phyloP scores from a whole-genome alignment of 2,797 vertebrate species.

The Toxotes lorentzi region DNA sequence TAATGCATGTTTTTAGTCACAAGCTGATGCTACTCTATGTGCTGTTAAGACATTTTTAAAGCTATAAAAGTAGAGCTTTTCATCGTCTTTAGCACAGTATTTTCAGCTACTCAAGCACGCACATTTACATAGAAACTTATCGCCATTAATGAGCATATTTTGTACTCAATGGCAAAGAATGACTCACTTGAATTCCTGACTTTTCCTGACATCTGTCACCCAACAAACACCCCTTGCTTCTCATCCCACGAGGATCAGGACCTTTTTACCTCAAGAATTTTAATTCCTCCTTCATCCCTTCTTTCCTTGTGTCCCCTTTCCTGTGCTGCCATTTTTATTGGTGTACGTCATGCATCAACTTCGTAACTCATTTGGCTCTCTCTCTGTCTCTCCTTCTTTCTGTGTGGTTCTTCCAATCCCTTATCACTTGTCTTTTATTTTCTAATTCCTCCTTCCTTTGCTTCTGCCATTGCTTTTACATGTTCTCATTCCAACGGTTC shows the following conservation, averaged over 20 bases:
- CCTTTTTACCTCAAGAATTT: constrained; percentile 76
- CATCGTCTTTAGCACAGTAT: constrained; percentile 12
- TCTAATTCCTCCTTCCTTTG: constrained; percentile 32
- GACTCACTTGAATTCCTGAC: constrained; percentile 61
- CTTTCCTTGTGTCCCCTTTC: constrained; percentile 72
- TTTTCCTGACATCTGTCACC: constrained; percentile 53
- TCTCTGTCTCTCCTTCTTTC: constrained; percentile 60
- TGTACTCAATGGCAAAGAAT: constrained; percentile 60
- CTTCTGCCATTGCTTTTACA: constrained; percentile 46
- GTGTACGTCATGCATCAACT: constrained; percentile 80
- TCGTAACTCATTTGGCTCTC: constrained; percentile 81
- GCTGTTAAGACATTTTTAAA: constrained; percentile 53
- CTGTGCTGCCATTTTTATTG: constrained; percentile 81
- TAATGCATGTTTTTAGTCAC: constrained; percentile 61
- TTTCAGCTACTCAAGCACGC: constrained; percentile 16
- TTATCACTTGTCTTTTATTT: constrained; percentile 35
- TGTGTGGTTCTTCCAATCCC: constrained; percentile 63
- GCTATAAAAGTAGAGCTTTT: constrained; percentile 23
- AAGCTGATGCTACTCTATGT: constrained; percentile 53
- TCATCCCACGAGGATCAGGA: constrained; percentile 72
- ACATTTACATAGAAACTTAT: constrained; percentile 35
- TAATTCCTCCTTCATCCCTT: constrained; percentile 79
- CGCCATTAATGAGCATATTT: constrained; percentile 27
- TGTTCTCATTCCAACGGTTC: constrained; percentile 43
- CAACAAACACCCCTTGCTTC: constrained; percentile 52